A percentile compares a stretch with the other conserved stretches of the same genome.
These are phyloP conservation scores for Rhizoglyphus robini DNA, from an alignment of 1,140 invertebrate genomes.

Conservation along the genomic window DNA sequence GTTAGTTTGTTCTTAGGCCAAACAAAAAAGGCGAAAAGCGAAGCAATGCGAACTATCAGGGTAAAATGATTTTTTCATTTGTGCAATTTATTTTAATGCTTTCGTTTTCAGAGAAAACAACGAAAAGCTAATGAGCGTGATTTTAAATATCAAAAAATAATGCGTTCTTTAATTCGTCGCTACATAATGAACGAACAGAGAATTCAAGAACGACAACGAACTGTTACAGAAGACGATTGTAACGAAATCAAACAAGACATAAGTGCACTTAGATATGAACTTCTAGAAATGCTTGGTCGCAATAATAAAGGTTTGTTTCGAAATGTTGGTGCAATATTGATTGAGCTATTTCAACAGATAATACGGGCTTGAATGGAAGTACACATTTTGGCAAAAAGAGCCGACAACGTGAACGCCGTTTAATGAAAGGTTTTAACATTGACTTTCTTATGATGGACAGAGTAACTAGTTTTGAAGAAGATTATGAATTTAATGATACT, in stretches of 20 bases:
- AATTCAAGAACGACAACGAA: constrained; percentile 70
- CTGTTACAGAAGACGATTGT: constrained; percentile 95
- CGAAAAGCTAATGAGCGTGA: constrained; percentile 77
- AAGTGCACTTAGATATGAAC: constrained; percentile 79
- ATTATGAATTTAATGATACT: neutral
- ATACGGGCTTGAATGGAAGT: constrained; percentile 1
- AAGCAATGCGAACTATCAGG: constrained; percentile 77
- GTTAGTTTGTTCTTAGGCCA: constrained; percentile 67
- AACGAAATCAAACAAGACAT: constrained; percentile 99
- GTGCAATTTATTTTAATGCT: too few species aligned
- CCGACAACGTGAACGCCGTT: constrained; percentile 69
- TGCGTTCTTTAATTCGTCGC: constrained; percentile 81
- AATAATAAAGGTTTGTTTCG: neutral
- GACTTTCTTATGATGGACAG: constrained; percentile 24
- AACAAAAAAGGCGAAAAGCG: constrained; percentile 66
- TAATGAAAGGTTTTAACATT: constrained; percentile 84
- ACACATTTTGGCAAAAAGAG: constrained; percentile 72
- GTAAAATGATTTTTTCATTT: constrained; percentile 39
- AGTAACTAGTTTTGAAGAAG: constrained; percentile 20
- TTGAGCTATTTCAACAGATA: neutral
- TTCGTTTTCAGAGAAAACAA: constrained; percentile 53
- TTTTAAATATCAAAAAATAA: constrained; percentile 78
- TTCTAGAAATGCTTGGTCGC: constrained; percentile 71
- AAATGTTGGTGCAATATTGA: neutral
- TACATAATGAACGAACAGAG: constrained; percentile 92